These are phyloP conservation scores for Elaphurus davidianus DNA, from an alignment of 2,113 vertebrate genomes.

Conservation along the genomic window DNA sequence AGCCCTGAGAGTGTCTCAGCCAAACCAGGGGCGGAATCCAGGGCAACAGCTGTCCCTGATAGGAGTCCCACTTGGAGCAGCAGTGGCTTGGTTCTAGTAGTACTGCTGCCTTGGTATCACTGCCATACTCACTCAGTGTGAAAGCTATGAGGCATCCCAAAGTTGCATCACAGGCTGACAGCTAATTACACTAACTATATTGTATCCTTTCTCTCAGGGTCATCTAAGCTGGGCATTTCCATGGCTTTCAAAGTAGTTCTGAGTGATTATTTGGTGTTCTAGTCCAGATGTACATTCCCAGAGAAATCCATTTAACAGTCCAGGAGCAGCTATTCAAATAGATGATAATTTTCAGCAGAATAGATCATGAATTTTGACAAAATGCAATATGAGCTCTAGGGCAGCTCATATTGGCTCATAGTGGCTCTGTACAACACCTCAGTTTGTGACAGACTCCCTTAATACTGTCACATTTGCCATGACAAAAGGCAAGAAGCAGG, in stretches of 20 bases:
- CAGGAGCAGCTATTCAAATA: not conserved
- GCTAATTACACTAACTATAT: not conserved
- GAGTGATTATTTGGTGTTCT: not conserved
- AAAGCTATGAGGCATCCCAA: not conserved
- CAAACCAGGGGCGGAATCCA: not conserved
- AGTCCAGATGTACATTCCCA: not conserved
- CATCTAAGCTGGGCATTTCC: not conserved
- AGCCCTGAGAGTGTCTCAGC: not conserved
- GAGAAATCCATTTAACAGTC: not conserved
- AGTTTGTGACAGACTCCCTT: not conserved
- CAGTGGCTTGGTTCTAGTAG: not conserved
- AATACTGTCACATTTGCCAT: not conserved
- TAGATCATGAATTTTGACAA: not conserved
- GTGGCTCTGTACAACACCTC: not conserved
- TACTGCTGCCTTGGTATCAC: not conserved
- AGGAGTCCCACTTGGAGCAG: not conserved
- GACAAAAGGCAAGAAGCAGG: not conserved
- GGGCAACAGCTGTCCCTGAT: no score
- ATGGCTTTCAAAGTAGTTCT: not conserved
- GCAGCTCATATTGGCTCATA: not conserved
- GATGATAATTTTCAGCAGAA: not conserved
- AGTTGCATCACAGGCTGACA: not conserved
- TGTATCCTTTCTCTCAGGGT: not conserved
- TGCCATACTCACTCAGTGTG: not conserved
- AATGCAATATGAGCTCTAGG: not conserved